Base-by-base conservation (phyloP, 2,797 vertebrate genomes). In the Heteromormyrus szaboi region DNA sequence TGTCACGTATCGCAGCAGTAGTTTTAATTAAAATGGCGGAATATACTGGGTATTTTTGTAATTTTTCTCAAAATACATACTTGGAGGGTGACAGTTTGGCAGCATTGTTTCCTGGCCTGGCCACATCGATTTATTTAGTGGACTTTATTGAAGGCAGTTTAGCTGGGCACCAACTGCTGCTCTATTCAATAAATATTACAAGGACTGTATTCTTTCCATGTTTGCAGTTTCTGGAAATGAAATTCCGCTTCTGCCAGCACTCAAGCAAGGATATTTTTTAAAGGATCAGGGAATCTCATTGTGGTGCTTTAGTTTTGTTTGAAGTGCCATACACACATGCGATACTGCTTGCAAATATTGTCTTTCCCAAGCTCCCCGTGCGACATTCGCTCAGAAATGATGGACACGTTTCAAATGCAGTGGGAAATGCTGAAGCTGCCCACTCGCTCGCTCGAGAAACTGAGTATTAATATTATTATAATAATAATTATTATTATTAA, bases 91-190 rank as follows among this genome's bases (percentile, higher is more conserved):
- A 85, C 22, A 53, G 83, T 85, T 19, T 72, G 56, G 7, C 65
- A 17, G 83, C 48, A 44, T 11, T 86, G 37, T 65, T 56, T 72
- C 46, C 83, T 68, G 81, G 56, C 41, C 19, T 22, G 37, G 44
- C 22, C 62, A 86, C 81, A 90, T 88, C 91, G 89, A 89, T 90
- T 85, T 56, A 90, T 90, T 89, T 88, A 44, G 53, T 72, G 79
- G 89, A 89, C 90, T 79, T 91, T 72, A 29, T 87, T 89, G 84
- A 92, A 88, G 62, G 25, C 86, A 83, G 86, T 83, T 62, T 59
- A 86, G 50, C 50, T 50, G 83, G 48, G 22, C 25, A 85, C 50
- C 25, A 85, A 50, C 48, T 85, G 48, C 83, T 25, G 48, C 83
- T 50, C 37, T 33, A 7, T 79, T 46, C 37, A 44, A 46, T n/a